Evolutionary conservation across 2,113 vertebrate genomes (phyloP).

Genomic region (Myiozetetes cayanensis): DNA sequence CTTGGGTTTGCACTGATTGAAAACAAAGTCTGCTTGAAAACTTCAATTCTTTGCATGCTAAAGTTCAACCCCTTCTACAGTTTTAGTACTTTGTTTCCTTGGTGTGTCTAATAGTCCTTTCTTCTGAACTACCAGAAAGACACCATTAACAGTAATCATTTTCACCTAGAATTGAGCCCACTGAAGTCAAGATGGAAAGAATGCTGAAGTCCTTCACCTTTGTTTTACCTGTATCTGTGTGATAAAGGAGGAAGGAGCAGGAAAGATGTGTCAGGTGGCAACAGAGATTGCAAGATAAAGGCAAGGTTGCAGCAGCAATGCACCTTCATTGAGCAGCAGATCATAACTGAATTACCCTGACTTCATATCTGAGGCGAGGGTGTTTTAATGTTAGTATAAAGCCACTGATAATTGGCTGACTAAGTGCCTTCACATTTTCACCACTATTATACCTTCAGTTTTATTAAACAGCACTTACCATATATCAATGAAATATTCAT

Average conservation of each 20-base stretch:
- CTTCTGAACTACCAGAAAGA: not conserved
- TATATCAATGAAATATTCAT: slow-evolving; percentile 81
- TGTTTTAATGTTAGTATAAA: slow-evolving; percentile 60
- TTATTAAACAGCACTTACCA: slow-evolving; percentile 77
- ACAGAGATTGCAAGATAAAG: not conserved
- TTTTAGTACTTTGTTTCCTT: not conserved
- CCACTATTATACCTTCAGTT: slow-evolving; percentile 70
- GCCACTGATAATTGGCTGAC: slow-evolving; percentile 66
- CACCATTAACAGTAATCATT: not conserved
- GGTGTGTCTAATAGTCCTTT: not conserved
- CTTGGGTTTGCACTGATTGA: not conserved
- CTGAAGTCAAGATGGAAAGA: not conserved
- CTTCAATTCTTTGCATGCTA: not conserved
- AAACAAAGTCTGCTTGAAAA: not conserved
- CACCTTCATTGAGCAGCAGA: not conserved
- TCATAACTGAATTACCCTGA: not conserved
- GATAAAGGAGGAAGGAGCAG: not conserved
- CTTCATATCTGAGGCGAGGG: slow-evolving; percentile 35
- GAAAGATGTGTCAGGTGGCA: not conserved
- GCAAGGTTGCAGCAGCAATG: not conserved
- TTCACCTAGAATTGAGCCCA: not conserved
- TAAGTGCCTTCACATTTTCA: slow-evolving; percentile 69
- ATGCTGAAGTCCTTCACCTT: not conserved
- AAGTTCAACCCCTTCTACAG: not conserved
- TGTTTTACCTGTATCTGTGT: not conserved